A percentile compares a stretch with the other conserved stretches of the same genome.
phyloP scores from a whole-genome alignment of 2,113 vertebrate genomes.

The Cromileptes altivelis region DNA sequence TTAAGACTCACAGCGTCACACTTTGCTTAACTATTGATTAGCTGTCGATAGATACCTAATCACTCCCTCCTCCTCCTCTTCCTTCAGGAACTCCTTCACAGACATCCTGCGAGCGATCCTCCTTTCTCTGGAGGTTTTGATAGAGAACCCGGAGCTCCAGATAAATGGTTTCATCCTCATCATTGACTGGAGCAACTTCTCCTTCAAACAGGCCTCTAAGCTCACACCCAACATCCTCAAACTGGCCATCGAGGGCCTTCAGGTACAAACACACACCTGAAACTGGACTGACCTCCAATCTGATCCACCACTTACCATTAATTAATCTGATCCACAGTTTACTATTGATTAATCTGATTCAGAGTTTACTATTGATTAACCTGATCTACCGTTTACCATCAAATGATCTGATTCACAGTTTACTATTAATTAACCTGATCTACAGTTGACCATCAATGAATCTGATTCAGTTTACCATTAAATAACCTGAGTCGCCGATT shows the following conservation, averaged over 20 bases:
- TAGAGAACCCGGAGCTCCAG: slow-evolving; percentile 97
- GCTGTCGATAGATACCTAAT: not conserved
- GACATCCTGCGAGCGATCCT: slow-evolving; percentile 98
- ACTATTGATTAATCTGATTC: too few species aligned
- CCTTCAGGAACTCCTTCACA: slow-evolving; percentile 84
- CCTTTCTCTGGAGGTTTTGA: slow-evolving; percentile 97
- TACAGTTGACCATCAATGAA: too few species aligned
- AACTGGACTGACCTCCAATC: too few species aligned
- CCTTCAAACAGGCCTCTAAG: slow-evolving; percentile 99
- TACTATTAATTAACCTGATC: too few species aligned
- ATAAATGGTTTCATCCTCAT: slow-evolving; percentile 99
- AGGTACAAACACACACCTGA: slow-evolving; percentile 83
- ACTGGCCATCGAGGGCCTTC: slow-evolving; percentile 96
- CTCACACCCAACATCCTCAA: slow-evolving; percentile 98
- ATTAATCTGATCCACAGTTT: too few species aligned
- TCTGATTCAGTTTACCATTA: too few species aligned
- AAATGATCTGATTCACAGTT: too few species aligned
- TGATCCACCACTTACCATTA: too few species aligned
- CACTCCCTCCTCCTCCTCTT: not conserved
- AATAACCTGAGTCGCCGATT: too few species aligned
- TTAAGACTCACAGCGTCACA: slow-evolving; percentile 23
- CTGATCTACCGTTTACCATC: too few species aligned
- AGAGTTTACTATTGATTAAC: too few species aligned
- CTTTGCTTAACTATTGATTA: slow-evolving; percentile 31
- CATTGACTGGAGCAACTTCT: slow-evolving; percentile 99